Base-by-base conservation (phyloP, 2,888 invertebrate genomes). In the Hydriomena furcata region DNA sequence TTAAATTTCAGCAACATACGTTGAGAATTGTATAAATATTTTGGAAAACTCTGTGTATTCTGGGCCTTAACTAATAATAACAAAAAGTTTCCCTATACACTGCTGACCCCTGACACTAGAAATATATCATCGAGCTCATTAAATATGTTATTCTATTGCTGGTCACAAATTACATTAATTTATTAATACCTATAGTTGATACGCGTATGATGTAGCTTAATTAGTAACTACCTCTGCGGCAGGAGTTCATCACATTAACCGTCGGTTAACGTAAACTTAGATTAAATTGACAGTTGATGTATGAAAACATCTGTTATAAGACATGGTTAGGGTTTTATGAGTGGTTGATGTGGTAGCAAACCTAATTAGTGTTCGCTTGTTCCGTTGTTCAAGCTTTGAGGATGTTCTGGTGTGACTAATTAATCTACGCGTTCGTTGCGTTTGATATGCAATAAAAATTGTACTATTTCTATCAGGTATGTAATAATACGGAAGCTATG, bases 51-150 rank as follows among this genome's bases (percentile, higher is more conserved):
- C n/a, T n/a, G n/a, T n/a, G n/a, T n/a, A n/a, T n/a, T 3, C 17
- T 3, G 17, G 2, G 17, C 17, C 17, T 17, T 2, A 17, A 17
- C 25, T 0, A 43, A 17, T 36, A 45, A 43, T 64, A 65, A 65
- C 50, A 52, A 50, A 25, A 25, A 17, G 35, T 86, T 88, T 87
- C 80, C 79, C 82, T 63, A 52, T 67, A 59, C 30, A 31, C 47
- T 21, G 52, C 53, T 76, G 80, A 84, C 86, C 88, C 81, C 76
- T 87, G 84, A 85, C 88, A 81, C 68, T 32, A 83, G 84, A 84
- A 84, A 84, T 68, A 67, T 71, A 69, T 73, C 73, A 69, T 71
- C 68, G 65, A 64, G 73, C 67, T 83, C 80, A 84, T 86, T 82
- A 83, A 77, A 65, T 65, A 52, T 61, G 45, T 48, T 49, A 32